Percentiles rank a stretch among this genome's conserved stretches.
phyloP scores from a whole-genome alignment of 2,888 invertebrate species.

The Apamea sordens region DNA sequence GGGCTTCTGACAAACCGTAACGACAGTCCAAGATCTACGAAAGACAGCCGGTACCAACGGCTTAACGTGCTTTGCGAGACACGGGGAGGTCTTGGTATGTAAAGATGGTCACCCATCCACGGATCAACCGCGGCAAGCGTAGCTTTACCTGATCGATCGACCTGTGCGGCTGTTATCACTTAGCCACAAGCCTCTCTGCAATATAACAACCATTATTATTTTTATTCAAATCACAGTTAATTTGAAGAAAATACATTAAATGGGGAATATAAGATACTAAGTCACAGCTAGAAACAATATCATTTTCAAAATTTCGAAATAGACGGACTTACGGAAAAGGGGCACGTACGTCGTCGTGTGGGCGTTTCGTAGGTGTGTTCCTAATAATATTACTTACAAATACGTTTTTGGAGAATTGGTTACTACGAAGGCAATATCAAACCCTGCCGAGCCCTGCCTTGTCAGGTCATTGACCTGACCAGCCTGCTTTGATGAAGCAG shows the following conservation, averaged over 20 bases:
- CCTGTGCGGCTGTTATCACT: too few species aligned
- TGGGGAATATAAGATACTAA: not conserved
- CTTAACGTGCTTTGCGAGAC: too few species aligned
- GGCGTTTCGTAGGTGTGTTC: conserved; percentile 5
- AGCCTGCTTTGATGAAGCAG: not conserved
- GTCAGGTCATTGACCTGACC: not conserved
- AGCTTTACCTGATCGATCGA: too few species aligned
- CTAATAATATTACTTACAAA: conserved; percentile 7
- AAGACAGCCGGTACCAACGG: too few species aligned
- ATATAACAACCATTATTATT: not conserved
- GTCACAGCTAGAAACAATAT: not conserved
- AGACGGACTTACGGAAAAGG: not conserved
- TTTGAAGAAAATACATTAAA: not conserved
- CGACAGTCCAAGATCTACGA: too few species aligned
- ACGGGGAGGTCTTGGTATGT: too few species aligned
- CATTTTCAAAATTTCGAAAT: not conserved
- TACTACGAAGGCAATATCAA: not conserved
- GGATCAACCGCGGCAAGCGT: too few species aligned
- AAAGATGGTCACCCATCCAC: too few species aligned
- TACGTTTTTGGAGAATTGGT: conserved; percentile 10
- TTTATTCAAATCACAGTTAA: not conserved
- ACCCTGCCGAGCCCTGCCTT: not conserved
- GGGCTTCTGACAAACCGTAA: too few species aligned
- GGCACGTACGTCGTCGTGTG: conserved; percentile 14
- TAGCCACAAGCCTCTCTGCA: too few species aligned